Percentiles rank a stretch among this genome's conserved stretches.
These are phyloP conservation scores for Pachypeltis micranthus DNA, from an alignment of 1,140 invertebrate genomes.

Conservation along the genomic window DNA sequence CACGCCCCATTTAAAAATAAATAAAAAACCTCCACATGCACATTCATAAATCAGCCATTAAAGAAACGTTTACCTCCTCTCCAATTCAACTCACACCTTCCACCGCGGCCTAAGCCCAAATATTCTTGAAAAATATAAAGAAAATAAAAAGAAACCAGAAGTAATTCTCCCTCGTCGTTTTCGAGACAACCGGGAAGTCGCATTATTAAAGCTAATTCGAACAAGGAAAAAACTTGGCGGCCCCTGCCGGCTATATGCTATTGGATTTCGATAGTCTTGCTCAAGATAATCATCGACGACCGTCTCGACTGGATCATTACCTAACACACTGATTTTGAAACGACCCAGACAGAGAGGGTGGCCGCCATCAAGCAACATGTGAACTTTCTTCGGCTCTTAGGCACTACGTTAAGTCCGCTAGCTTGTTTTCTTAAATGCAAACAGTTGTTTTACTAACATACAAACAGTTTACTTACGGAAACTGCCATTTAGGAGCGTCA, in stretches of 20 bases:
- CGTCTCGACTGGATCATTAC: background rate
- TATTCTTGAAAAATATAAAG: background rate
- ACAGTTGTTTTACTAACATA: no score
- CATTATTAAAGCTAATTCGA: background rate
- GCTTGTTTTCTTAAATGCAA: no score
- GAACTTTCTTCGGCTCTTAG: no score
- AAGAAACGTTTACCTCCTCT: background rate
- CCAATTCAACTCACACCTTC: background rate
- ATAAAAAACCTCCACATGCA: no score
- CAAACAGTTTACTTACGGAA: no score
- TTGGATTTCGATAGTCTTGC: background rate
- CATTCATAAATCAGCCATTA: background rate
- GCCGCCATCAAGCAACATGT: no score
- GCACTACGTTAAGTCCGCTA: no score
- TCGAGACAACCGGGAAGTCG: background rate
- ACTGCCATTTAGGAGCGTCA: no score
- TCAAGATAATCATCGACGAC: background rate
- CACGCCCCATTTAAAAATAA: no score
- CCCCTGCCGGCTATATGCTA: background rate
- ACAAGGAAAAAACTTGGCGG: background rate
- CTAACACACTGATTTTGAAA: background rate
- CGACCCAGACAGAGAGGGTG: no score
- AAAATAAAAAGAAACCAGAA: background rate
- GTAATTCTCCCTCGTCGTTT: background rate
- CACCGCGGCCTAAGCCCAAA: no score